Evolutionary conservation across 2,113 vertebrate genomes (phyloP), one percentile per base, ranked within the genome.

Genomic region (Stigmatopora argus): DNA sequence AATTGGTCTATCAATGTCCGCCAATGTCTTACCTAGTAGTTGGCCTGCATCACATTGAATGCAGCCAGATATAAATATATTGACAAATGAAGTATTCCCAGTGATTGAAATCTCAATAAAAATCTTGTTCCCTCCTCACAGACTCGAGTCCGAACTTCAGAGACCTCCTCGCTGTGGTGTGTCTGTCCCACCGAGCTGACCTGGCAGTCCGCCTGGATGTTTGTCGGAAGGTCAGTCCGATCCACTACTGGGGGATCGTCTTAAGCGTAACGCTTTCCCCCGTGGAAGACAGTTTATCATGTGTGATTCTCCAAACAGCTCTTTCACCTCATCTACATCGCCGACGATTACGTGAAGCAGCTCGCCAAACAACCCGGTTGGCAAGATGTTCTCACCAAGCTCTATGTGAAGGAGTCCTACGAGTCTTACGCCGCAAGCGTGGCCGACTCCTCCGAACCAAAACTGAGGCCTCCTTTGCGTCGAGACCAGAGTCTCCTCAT

Each of bases 331-430:
- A 96, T 99, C 88, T 90, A 97, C 3, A 86, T 90, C 0, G 94
- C 91, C 66, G 93, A 94, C 45, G 95, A 98, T 38, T 77, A 93
- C 2, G 91, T 96, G 71, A 94, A 84, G 77, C 93, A 96, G 68
- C 87, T 99, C 64, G 93, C 95, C 0, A 90, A 83, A 57, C 77
- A 97, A 80, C 85, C 93, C 0, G 91, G 95, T 66, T 99, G 97
- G 97, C 97, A 99, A 89, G 94, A 96, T 23, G 87, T 94, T 0
- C 91, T 99, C 67, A 96, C 94, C 74, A 96, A 94, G 73, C 94
- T 99, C 47, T 98, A 96, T 0, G 89, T 98, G 70, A 94, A 94
- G 73, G 96, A 99, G 72, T 95, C 93, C 0, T 91, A 90, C 0
- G 90, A 90, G 57, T 91, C 88, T 0, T 77, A 81, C 2, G 84